Conservation (phyloP, 2,888 invertebrate species). For the Venusia cambrica region DNA sequence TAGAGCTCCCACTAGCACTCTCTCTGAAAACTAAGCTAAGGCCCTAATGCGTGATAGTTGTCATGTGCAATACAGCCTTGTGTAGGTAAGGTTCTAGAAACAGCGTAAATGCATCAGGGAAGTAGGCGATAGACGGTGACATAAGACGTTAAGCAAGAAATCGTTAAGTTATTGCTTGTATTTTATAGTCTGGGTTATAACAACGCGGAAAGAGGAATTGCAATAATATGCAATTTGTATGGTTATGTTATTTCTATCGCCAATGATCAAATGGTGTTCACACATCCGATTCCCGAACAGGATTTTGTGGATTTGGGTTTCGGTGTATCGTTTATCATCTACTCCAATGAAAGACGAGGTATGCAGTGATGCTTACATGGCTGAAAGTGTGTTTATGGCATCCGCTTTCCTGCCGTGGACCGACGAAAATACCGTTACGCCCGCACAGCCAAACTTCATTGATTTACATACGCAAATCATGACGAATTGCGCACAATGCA, state of each 20-base stretch:
- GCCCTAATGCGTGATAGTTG: conserved; percentile 9
- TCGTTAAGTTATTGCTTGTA: too few relatives aligned
- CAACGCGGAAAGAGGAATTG: too few relatives aligned
- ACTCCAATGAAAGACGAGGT: conserved; percentile 45
- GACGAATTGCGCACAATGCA: conserved; percentile 74
- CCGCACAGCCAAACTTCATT: conserved; percentile 71
- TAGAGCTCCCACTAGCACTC: conserved; percentile 31
- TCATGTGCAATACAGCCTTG: conserved; percentile 23
- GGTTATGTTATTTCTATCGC: conserved; percentile 23
- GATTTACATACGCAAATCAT: conserved; percentile 79
- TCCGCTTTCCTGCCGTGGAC: conserved; percentile 75
- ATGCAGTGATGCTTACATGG: conserved; percentile 48
- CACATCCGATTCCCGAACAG: conserved; percentile 21
- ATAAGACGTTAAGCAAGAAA: conserved; percentile 7
- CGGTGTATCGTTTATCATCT: conserved; percentile 34
- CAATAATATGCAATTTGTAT: too few relatives aligned
- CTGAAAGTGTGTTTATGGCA: conserved; percentile 78
- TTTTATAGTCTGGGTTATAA: too few relatives aligned
- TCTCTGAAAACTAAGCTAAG: conserved; percentile 18
- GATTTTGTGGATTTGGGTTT: conserved; percentile 9
- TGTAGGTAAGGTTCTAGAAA: conserved; percentile 36
- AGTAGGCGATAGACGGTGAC: conserved; percentile 9
- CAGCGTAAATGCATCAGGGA: conserved; percentile 17
- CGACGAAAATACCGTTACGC: conserved; percentile 78
- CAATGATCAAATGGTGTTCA: too few relatives aligned